Conservation (phyloP, 2,888 invertebrate genomes). For the Limnephilus rhombicus region DNA sequence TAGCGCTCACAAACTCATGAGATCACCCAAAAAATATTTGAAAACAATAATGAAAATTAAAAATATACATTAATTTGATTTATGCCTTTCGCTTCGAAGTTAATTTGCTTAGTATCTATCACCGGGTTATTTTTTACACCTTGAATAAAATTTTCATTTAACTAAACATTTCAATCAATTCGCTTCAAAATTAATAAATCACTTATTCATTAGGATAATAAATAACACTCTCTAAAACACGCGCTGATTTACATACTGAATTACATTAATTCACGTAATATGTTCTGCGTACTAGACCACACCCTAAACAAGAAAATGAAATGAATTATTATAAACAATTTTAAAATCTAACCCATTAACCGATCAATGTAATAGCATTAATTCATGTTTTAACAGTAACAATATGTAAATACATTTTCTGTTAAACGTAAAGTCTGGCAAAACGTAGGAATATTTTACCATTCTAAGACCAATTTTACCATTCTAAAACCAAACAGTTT, state of each 20-base stretch:
- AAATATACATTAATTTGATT: neutral
- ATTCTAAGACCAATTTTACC: too few relatives aligned
- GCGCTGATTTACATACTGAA: neutral
- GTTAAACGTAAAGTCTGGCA: too few relatives aligned
- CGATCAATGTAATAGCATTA: neutral
- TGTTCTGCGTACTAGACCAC: neutral
- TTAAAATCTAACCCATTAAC: neutral
- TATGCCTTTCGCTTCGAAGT: neutral
- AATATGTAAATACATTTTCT: too few relatives aligned
- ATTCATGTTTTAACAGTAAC: neutral
- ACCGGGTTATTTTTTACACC: neutral
- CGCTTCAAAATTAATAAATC: neutral
- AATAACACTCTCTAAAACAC: constrained; percentile 1
- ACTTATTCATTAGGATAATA: neutral
- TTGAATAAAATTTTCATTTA: neutral
- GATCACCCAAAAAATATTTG: neutral
- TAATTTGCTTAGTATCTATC: neutral
- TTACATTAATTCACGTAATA: neutral
- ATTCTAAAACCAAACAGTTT: too few relatives aligned
- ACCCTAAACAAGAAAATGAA: neutral
- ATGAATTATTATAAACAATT: neutral
- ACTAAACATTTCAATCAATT: constrained; percentile 1
- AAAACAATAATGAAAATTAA: too few relatives aligned
- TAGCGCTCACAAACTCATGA: neutral
- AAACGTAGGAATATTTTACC: too few relatives aligned